Conservation (phyloP, 1,140 invertebrate genomes). For the Stenopsyche tienmushanensis region DNA sequence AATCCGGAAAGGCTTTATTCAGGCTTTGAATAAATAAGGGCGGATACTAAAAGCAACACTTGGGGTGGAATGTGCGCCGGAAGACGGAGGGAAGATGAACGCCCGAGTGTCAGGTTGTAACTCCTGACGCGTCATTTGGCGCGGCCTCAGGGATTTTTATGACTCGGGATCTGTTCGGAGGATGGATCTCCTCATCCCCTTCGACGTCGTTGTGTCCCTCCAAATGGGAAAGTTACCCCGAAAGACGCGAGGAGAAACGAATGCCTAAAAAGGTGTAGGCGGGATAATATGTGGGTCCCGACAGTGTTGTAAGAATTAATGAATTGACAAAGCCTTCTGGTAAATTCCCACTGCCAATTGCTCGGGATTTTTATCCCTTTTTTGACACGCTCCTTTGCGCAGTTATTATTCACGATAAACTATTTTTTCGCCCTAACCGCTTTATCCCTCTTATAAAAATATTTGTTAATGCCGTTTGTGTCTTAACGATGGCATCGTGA, state of each 20-base stretch:
- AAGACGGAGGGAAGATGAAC: slow-evolving; percentile 8
- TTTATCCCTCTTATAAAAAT: too few species aligned
- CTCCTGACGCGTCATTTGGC: slow-evolving; percentile 18
- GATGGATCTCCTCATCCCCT: slow-evolving; percentile 1
- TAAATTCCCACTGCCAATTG: neutral
- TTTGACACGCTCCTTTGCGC: too few species aligned
- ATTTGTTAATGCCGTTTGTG: too few species aligned
- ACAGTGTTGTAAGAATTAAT: slow-evolving; percentile 7
- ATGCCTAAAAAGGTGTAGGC: slow-evolving; percentile 3
- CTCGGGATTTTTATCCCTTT: too few species aligned
- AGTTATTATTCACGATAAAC: too few species aligned
- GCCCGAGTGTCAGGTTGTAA: slow-evolving; percentile 14
- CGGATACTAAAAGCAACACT: neutral
- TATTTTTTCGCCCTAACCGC: too few species aligned
- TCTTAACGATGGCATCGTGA: too few species aligned
- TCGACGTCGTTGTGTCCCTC: neutral
- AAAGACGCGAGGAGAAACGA: neutral
- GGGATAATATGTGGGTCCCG: slow-evolving; percentile 6
- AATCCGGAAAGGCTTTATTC: too few species aligned
- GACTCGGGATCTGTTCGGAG: slow-evolving; percentile 6
- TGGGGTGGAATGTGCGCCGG: neutral
- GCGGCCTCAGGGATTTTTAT: slow-evolving; percentile 20
- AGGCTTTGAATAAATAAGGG: neutral
- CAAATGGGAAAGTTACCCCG: neutral
- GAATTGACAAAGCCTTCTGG: slow-evolving; percentile 2